phyloP scores from a whole-genome alignment of 2,113 vertebrate species.

The Clarias magur region DNA sequence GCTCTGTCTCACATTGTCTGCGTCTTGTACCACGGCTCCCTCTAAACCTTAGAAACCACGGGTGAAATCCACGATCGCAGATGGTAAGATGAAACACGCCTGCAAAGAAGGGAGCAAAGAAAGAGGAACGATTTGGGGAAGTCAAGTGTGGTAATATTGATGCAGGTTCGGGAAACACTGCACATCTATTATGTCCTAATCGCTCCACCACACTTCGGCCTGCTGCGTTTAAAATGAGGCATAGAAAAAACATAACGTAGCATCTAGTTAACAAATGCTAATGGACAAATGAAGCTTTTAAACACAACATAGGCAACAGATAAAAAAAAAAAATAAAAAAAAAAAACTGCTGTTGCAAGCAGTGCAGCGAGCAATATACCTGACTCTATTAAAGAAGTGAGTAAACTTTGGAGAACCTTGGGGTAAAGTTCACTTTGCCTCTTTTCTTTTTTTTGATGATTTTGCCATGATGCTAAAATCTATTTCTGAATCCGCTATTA shows the following conservation, averaged over 20 bases:
- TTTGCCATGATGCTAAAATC: too few relatives aligned
- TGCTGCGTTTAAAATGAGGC: not conserved
- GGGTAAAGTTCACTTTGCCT: too few relatives aligned
- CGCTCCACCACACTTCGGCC: not conserved
- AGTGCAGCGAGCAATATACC: too few relatives aligned
- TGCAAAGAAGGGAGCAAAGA: not conserved
- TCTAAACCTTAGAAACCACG: conserved; percentile 41
- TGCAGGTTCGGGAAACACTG: not conserved
- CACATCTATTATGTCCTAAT: not conserved
- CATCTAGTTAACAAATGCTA: not conserved
- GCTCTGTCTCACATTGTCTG: conserved; percentile 18
- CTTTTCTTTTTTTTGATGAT: too few relatives aligned
- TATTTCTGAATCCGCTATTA: too few relatives aligned
- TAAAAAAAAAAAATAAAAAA: too few relatives aligned
- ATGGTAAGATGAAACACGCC: not conserved
- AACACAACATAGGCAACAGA: too few relatives aligned
- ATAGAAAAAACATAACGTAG: not conserved
- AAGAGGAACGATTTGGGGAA: not conserved
- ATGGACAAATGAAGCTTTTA: too few relatives aligned
- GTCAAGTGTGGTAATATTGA: not conserved
- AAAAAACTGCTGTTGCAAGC: too few relatives aligned
- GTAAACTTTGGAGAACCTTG: too few relatives aligned
- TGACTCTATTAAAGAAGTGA: too few relatives aligned
- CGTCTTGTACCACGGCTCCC: conserved; percentile 51
- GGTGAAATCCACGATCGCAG: conserved; percentile 19